These are phyloP conservation scores for Turdus rufiventris DNA, from an alignment of 2,113 vertebrate genomes.

Conservation along the genomic window DNA sequence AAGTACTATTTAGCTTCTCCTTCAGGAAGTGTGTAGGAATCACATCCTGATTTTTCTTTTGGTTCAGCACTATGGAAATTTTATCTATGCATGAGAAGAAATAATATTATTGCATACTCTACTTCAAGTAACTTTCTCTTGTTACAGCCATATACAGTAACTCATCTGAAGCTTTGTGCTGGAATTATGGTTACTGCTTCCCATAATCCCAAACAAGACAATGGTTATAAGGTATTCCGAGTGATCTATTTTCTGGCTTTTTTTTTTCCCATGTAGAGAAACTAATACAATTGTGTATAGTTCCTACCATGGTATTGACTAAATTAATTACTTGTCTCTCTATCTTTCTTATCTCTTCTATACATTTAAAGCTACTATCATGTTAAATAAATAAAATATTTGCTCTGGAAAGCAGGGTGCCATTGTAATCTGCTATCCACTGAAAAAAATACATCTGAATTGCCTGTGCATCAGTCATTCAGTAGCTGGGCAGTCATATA, in stretches of 20 bases:
- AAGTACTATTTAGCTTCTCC: not conserved
- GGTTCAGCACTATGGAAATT: not conserved
- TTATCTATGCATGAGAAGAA: not conserved
- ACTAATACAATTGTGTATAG: not conserved
- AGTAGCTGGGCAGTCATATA: not conserved
- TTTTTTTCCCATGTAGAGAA: not conserved
- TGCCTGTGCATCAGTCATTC: not conserved
- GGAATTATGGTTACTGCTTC: constrained; percentile 97
- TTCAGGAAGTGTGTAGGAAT: not conserved
- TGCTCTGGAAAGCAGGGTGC: not conserved
- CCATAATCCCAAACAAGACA: constrained; percentile 97
- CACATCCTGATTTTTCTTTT: not conserved
- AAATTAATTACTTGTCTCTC: not conserved
- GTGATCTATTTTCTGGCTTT: not conserved
- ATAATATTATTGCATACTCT: not conserved
- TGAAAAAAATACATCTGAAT: not conserved
- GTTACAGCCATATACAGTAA: constrained; percentile 90
- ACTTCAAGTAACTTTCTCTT: not conserved
- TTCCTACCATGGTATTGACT: not conserved
- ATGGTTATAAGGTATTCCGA: constrained; percentile 91
- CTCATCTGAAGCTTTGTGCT: constrained; percentile 86
- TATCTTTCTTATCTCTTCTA: not conserved
- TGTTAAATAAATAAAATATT: not conserved
- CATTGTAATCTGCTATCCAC: not conserved
- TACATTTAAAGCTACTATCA: not conserved